These are phyloP conservation scores for Pristionchus japonicus DNA, from an alignment of 2,888 invertebrate species.

Conservation along the genomic window DNA sequence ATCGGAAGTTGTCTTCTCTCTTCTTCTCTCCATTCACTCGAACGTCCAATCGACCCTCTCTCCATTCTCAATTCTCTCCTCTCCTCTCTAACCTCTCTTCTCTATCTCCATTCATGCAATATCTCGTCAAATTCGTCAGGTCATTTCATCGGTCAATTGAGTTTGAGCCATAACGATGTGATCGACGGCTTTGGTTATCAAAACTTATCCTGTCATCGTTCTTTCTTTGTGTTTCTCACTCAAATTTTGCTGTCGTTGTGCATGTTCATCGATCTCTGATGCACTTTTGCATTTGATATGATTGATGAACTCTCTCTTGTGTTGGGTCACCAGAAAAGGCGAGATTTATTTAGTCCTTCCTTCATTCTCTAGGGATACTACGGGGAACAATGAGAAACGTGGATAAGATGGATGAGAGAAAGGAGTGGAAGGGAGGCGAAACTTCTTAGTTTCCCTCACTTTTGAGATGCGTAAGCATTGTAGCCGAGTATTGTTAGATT, in stretches of 20 bases:
- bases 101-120: background rate
- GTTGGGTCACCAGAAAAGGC: background rate
- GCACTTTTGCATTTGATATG: background rate
- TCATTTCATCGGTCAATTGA: conserved; percentile 33
- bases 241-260: background rate
- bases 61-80: background rate
- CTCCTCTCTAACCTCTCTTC: background rate
- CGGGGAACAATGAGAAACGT: conserved; percentile 32
- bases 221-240: background rate
- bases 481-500: background rate
- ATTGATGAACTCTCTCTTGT: conserved; percentile 12
- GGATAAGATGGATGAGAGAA: background rate
- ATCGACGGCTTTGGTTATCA: background rate
- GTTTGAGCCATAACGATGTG: background rate
- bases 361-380: background rate
- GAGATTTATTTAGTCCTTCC: conserved; percentile 3
- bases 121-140: background rate
- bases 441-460: too few species aligned
- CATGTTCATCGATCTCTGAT: background rate
- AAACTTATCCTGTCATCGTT: background rate
- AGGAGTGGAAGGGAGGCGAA: background rate
- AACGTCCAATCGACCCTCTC: conserved; percentile 19
- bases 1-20: conserved; percentile 6
- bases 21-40: conserved; percentile 1
- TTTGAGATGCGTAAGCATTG: background rate